phyloP scores from a whole-genome alignment of 2,797 vertebrate species.

The Chanos chanos region DNA sequence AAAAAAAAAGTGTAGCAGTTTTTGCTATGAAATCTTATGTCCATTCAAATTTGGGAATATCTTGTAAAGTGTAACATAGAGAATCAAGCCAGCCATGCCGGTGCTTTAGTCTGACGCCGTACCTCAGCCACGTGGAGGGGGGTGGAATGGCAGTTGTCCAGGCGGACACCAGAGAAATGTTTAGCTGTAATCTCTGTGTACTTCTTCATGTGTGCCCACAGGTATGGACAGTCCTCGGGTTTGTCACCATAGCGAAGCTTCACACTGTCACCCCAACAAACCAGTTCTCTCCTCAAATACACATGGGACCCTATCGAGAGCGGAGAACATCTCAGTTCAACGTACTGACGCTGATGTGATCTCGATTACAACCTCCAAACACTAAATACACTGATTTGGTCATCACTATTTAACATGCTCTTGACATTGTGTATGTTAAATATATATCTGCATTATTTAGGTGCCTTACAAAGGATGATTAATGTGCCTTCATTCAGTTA shows the following conservation, averaged over 20 bases:
- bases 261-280: slow-evolving; percentile 95
- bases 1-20: no score
- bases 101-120: slow-evolving; percentile 34
- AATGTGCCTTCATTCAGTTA: no score
- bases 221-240: slow-evolving; percentile 89
- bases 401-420: no score
- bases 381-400: no score
- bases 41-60: neutral
- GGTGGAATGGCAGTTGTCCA: slow-evolving; percentile 98
- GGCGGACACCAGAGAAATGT: slow-evolving; percentile 86
- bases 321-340: neutral
- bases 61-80: neutral
- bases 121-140: slow-evolving; percentile 96
- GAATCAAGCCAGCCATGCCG: neutral
- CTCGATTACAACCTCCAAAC: no score
- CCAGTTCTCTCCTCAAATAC: slow-evolving; percentile 90
- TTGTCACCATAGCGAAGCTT: slow-evolving; percentile 88
- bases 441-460: no score
- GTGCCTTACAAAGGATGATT: no score
- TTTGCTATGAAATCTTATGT: no score
- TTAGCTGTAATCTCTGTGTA: slow-evolving; percentile 91
- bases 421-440: no score
- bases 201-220: slow-evolving; percentile 93
- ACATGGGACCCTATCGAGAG: slow-evolving; percentile 79
- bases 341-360: no score